Conservation (phyloP, 2,888 invertebrate species). For the Andrena dorsata region DNA sequence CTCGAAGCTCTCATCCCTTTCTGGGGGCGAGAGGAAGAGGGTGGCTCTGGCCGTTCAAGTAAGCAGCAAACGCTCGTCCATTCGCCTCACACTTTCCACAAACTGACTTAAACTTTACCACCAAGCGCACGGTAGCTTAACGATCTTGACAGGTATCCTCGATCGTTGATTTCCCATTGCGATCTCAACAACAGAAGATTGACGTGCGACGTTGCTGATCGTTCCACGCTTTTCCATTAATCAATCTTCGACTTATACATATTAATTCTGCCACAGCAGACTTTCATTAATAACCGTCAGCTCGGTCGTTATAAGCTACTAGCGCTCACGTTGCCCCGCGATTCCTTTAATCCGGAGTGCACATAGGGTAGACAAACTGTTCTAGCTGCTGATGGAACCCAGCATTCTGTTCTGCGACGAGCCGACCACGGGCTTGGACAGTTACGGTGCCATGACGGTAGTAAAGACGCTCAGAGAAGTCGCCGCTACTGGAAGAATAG, state of each 20-base stretch:
- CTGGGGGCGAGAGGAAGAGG: slow-evolving; percentile 95
- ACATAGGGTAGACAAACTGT: slow-evolving; percentile 32
- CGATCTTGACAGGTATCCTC: background rate
- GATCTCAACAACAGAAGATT: no score
- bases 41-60: slow-evolving; percentile 93
- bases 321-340: slow-evolving; percentile 14
- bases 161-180: background rate
- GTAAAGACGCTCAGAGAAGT: slow-evolving; percentile 89
- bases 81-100: background rate
- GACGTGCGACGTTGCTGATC: background rate
- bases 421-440: slow-evolving; percentile 96
- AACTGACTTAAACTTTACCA: background rate
- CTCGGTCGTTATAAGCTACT: background rate
- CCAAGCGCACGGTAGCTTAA: background rate
- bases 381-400: slow-evolving; percentile 93
- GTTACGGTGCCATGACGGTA: slow-evolving; percentile 93
- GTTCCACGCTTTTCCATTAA: background rate
- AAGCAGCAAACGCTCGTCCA: slow-evolving; percentile 25
- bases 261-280: background rate
- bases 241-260: background rate
- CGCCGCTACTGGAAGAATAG: slow-evolving; percentile 90
- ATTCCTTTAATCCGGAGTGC: slow-evolving; percentile 13
- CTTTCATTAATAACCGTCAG: background rate
- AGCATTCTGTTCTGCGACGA: slow-evolving; percentile 96
- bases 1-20: slow-evolving; percentile 91